A percentile compares a stretch with the other conserved stretches of the same genome.
These are phyloP conservation scores for Aleiodes testaceus DNA, from an alignment of 2,888 invertebrate species.

Conservation along the genomic window DNA sequence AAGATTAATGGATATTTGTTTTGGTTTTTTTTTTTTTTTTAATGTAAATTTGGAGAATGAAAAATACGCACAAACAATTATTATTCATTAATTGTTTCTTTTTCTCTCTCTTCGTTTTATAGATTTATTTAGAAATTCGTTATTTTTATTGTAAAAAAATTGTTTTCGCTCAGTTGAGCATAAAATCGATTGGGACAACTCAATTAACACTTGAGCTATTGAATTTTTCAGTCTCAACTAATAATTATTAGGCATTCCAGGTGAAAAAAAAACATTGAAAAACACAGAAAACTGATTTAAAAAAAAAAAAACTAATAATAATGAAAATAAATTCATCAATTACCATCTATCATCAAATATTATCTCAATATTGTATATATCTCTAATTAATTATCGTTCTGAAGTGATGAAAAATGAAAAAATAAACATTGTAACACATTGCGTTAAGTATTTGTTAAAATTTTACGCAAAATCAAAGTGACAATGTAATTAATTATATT, in stretches of 20 bases:
- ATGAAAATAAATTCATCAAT: conserved; percentile 23
- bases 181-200: conserved; percentile 24
- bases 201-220: conserved; percentile 54
- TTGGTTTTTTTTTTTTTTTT: conserved; percentile 1
- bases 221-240: conserved; percentile 58
- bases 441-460: conserved; percentile 55
- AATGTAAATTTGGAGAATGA: conserved; percentile 39
- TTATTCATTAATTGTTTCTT: conserved; percentile 16
- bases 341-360: conserved; percentile 29
- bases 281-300: conserved; percentile 53
- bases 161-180: conserved; percentile 6
- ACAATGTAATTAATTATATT: conserved; percentile 55
- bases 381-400: conserved; percentile 65
- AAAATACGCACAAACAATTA: conserved; percentile 46
- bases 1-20: conserved; percentile 21
- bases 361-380: conserved; percentile 67
- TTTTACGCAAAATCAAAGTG: conserved; percentile 57
- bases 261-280: neutral
- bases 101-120: conserved; percentile 29
- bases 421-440: conserved; percentile 57
- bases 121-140: conserved; percentile 16
- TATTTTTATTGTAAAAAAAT: conserved; percentile 15
- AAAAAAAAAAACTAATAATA: conserved; percentile 36
- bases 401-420: conserved; percentile 55
- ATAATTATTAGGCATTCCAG: conserved; percentile 71